phyloP scores from a whole-genome alignment of 2,797 vertebrate genomes.

The Cuculus canorus region DNA sequence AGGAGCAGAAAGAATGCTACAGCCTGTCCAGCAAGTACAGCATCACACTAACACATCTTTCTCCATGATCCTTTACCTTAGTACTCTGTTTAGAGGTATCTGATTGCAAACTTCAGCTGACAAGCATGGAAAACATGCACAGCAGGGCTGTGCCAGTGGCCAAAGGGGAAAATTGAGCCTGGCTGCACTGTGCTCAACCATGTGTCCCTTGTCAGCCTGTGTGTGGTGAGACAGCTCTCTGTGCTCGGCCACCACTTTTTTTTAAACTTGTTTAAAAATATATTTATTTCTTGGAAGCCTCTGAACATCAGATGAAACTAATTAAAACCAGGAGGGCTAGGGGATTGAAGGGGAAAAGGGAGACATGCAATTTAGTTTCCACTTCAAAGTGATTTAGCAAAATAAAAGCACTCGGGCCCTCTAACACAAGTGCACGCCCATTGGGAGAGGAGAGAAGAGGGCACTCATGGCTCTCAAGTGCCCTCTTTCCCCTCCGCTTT shows the following conservation, averaged over 20 bases:
- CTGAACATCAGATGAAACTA: constrained; percentile 64
- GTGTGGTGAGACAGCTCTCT: neutral
- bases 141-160: neutral
- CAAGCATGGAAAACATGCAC: accelerated
- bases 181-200: neutral
- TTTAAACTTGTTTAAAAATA: constrained; percentile 13
- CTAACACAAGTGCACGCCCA: neutral
- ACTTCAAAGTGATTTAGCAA: constrained; percentile 58
- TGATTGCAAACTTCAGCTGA: neutral
- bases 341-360: neutral
- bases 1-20: neutral
- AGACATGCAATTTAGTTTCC: constrained; percentile 52
- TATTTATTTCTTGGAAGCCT: constrained; percentile 55
- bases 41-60: neutral
- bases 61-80: neutral
- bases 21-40: neutral
- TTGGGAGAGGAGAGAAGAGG: neutral
- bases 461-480: neutral
- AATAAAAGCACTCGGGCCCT: constrained; percentile 27
- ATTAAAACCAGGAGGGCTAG: constrained; percentile 61
- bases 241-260: neutral
- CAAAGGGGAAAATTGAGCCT: neutral
- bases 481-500: neutral
- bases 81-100: neutral
- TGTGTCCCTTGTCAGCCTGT: neutral